Conservation (phyloP, 2,113 vertebrate genomes). For the Oostethus manadensis region DNA sequence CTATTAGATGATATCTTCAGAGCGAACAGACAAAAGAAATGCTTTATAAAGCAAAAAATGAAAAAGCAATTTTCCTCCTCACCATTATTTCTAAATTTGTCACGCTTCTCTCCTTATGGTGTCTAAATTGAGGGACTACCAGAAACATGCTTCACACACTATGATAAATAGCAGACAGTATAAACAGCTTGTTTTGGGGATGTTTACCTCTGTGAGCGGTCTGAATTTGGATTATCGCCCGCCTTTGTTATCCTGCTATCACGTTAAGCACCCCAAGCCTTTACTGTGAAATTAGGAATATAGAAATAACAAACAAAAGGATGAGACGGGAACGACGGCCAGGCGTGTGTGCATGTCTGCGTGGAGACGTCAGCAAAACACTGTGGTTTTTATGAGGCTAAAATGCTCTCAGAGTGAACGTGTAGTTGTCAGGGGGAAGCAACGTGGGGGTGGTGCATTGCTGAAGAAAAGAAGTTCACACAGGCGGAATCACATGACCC, state of each 20-base stretch:
- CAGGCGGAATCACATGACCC: conserved; percentile 18
- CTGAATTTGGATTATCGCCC: conserved; percentile 52
- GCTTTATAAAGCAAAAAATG: conserved; percentile 29
- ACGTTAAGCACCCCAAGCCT: conserved; percentile 37
- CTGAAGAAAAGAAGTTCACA: conserved; percentile 38
- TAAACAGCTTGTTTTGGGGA: conserved; percentile 43
- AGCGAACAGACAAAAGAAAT: conserved; percentile 17
- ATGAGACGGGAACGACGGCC: conserved; percentile 11
- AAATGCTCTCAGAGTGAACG: conserved; percentile 46
- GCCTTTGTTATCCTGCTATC: conserved; percentile 48
- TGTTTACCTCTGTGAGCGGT: conserved; percentile 33
- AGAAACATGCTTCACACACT: too few species aligned
- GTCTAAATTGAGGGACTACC: neutral
- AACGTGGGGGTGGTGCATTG: conserved; percentile 37
- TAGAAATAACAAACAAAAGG: conserved; percentile 45
- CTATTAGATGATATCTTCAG: conserved; percentile 39
- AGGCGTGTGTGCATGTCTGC: neutral
- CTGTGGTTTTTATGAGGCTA: conserved; percentile 21
- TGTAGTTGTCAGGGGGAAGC: conserved; percentile 49
- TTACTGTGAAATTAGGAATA: conserved; percentile 46
- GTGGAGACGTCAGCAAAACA: neutral
- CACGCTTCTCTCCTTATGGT: neutral
- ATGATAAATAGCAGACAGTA: conserved; percentile 24
- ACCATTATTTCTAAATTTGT: conserved; percentile 1
- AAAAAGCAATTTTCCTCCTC: conserved; percentile 14